Base-by-base conservation (phyloP, 1,140 invertebrate species). In the Melitaea cinxia region DNA sequence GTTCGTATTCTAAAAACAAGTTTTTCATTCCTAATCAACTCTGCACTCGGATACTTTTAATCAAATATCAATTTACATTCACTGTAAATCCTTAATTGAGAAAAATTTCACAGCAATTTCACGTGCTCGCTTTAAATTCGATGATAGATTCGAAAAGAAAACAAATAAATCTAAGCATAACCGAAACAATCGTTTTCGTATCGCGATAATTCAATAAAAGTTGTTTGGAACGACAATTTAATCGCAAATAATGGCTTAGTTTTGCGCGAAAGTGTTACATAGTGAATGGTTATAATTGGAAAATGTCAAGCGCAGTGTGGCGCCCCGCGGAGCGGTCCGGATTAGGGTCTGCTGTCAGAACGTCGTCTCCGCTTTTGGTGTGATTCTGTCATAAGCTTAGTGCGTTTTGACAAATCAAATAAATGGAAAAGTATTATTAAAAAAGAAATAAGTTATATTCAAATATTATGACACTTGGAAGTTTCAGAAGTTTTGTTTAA, bases 281-380 rank as follows among this genome's bases (percentile, higher is more conserved):
- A 80, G 80, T 88, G 80, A 88, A 80, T 84, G 77, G 77, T 82
- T 88, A 85, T 89, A 90, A 87, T 88, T 90, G 88, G 80, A 88
- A 89, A 90, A 88, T 70, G 88, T 90, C 85, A 86, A 70, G 63
- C 62, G 74, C 88, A 90, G 80, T 65, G 78, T 75, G 84, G 80
- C 85, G 82, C 82, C 88, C 88, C 84, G 82, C 82, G 75, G 88
- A 78, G 88, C 74, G 65, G 80, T 62, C 65, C 63, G 83, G 85
- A 88, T 85, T 87, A 90, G 88, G 88, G 88, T 88, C 80, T 71
- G 66, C 85, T 88, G 85, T 88, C 87, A 88, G 80, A 79, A 79
- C 77, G 83, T 73, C 75, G 77, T 63, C 71, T 68, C 64, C 54
- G 65, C 52, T 63, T 55, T 42, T 19, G 26, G 14, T 37, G 47